Percentiles rank a stretch among this genome's conserved stretches.
Evolutionary conservation across 2,113 vertebrate genomes (phyloP).

Genomic region (Ictalurus furcatus): DNA sequence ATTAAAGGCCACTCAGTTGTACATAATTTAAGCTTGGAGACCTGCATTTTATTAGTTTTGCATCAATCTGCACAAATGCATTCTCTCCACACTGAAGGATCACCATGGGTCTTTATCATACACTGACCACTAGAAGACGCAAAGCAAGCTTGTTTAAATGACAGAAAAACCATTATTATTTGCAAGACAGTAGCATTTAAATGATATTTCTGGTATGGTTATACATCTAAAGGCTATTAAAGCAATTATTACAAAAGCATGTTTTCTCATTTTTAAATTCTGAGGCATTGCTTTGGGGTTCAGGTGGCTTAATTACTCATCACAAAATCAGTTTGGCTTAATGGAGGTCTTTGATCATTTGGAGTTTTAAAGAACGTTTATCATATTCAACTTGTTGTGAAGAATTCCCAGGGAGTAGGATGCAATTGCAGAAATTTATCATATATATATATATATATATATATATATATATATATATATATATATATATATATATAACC

Average conservation of each 20-base stretch:
- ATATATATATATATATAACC: no score
- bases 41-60: neutral
- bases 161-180: neutral
- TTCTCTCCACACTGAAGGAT: neutral
- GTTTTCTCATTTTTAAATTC: neutral
- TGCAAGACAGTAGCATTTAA: neutral
- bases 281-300: neutral
- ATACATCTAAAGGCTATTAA: neutral
- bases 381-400: neutral
- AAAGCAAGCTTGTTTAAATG: neutral
- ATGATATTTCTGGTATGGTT: neutral
- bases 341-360: neutral
- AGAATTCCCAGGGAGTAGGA: no score
- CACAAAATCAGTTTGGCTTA: neutral
- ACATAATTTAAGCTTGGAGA: neutral
- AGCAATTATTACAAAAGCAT: neutral
- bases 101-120: neutral
- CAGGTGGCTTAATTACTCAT: neutral
- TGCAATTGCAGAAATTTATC: no score
- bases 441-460: fast-evolving
- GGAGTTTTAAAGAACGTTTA: neutral
- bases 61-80: neutral
- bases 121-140: neutral
- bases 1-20: neutral
- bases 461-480: fast-evolving